Conservation (phyloP, 2,888 invertebrate genomes). For the Orchestes rusci region DNA sequence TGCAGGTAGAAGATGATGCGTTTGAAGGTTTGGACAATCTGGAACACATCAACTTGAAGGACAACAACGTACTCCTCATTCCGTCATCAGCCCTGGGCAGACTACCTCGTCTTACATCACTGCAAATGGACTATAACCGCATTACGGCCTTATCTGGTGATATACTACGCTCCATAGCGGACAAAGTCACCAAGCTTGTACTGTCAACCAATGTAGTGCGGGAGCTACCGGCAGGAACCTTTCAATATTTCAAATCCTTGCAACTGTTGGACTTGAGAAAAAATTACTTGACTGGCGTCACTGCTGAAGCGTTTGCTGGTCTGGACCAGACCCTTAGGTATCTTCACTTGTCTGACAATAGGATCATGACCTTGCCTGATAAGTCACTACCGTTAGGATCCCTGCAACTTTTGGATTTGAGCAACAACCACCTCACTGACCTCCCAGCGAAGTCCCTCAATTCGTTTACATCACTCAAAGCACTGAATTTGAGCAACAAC, state of each 20-base stretch:
- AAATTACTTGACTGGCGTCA: slow-evolving; percentile 65
- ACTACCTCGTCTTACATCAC: slow-evolving; percentile 63
- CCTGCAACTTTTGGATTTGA: slow-evolving; percentile 65
- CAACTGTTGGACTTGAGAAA: slow-evolving; percentile 69
- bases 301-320: slow-evolving; percentile 68
- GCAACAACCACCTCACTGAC: slow-evolving; percentile 70
- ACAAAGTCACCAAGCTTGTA: slow-evolving; percentile 60
- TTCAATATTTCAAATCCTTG: slow-evolving; percentile 69
- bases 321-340: slow-evolving; percentile 65
- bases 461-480: slow-evolving; percentile 57
- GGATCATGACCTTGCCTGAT: slow-evolving; percentile 54
- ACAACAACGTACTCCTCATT: slow-evolving; percentile 80
- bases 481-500: slow-evolving; percentile 72
- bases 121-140: slow-evolving; percentile 79
- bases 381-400: slow-evolving; percentile 57
- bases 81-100: slow-evolving; percentile 77
- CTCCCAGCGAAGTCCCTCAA: slow-evolving; percentile 62
- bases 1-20: slow-evolving; percentile 80
- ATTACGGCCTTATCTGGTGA: slow-evolving; percentile 79
- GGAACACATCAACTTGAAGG: slow-evolving; percentile 69
- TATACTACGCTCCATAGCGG: slow-evolving; percentile 65
- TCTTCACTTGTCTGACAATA: slow-evolving; percentile 67
- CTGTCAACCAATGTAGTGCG: slow-evolving; percentile 79
- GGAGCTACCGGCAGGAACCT: slow-evolving; percentile 74
- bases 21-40: slow-evolving; percentile 75